A percentile compares a stretch with the other conserved stretches of the same genome.
Conservation (phyloP, 2,888 invertebrate genomes). For the Microplitis manilae region DNA sequence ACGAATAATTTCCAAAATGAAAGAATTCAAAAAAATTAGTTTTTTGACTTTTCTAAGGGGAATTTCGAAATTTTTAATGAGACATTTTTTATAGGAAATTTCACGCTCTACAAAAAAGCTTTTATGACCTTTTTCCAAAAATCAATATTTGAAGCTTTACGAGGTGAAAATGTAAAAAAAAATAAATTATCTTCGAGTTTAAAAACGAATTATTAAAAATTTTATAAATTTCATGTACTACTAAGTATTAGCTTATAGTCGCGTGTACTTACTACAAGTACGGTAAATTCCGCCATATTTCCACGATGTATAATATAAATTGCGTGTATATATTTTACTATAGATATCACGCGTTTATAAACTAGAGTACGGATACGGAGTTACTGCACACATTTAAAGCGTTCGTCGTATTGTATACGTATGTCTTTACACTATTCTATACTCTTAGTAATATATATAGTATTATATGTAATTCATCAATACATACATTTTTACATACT, state of each 20-base stretch:
- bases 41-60: no score
- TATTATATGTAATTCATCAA: not conserved
- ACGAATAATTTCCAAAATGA: no score
- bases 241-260: not conserved
- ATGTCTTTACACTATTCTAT: not conserved
- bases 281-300: not conserved
- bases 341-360: not conserved
- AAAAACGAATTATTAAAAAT: not conserved
- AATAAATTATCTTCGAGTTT: no score
- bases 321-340: not conserved
- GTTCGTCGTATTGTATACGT: not conserved
- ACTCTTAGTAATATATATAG: not conserved
- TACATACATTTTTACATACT: not conserved
- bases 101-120: no score
- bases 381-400: not conserved
- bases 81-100: no score
- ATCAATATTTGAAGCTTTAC: no score
- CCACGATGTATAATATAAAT: not conserved
- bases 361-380: not conserved
- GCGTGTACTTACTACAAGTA: not conserved
- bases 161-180: no score
- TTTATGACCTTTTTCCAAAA: no score
- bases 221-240: not conserved
- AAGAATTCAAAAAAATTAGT: no score
- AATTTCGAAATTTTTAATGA: no score